Percentiles rank a stretch among this genome's conserved stretches.
Conservation (phyloP, 2,113 vertebrate genomes). For the Nothobranchius furzeri region DNA sequence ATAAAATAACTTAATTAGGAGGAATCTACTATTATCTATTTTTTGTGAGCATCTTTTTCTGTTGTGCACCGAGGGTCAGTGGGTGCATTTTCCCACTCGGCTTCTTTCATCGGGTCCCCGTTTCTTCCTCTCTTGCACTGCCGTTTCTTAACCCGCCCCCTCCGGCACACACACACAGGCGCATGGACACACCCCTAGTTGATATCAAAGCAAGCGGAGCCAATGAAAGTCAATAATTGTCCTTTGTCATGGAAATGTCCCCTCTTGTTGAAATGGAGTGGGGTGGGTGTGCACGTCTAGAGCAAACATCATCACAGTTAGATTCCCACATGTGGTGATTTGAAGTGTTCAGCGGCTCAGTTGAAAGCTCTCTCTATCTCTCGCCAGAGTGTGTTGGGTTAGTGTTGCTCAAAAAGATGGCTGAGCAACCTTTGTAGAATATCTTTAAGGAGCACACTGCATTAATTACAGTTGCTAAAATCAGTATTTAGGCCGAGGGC, state of each 20-base stretch:
- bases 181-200: slow-evolving; percentile 74
- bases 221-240: slow-evolving; percentile 85
- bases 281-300: slow-evolving; percentile 62
- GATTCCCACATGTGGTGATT: slow-evolving; percentile 75
- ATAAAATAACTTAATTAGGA: not conserved
- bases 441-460: slow-evolving; percentile 17
- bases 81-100: slow-evolving; percentile 73
- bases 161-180: slow-evolving; percentile 57
- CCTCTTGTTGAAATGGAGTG: slow-evolving; percentile 65
- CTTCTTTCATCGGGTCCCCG: slow-evolving; percentile 66
- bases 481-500: not conserved
- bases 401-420: slow-evolving; percentile 11
- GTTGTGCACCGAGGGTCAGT: slow-evolving; percentile 71
- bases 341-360: slow-evolving; percentile 52
- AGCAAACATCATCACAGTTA: slow-evolving; percentile 69
- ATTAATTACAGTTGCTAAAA: slow-evolving; percentile 19
- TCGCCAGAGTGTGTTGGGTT: slow-evolving; percentile 14
- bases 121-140: slow-evolving; percentile 49
- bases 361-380: slow-evolving; percentile 21
- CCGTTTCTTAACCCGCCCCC: slow-evolving; percentile 50
- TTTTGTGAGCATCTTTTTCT: slow-evolving; percentile 62
- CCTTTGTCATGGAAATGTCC: slow-evolving; percentile 80
- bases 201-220: slow-evolving; percentile 80
- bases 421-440: slow-evolving; percentile 4
- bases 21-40: slow-evolving; percentile 14